phyloP scores from a whole-genome alignment of 2,113 vertebrate species.

The Varanus salvator region DNA sequence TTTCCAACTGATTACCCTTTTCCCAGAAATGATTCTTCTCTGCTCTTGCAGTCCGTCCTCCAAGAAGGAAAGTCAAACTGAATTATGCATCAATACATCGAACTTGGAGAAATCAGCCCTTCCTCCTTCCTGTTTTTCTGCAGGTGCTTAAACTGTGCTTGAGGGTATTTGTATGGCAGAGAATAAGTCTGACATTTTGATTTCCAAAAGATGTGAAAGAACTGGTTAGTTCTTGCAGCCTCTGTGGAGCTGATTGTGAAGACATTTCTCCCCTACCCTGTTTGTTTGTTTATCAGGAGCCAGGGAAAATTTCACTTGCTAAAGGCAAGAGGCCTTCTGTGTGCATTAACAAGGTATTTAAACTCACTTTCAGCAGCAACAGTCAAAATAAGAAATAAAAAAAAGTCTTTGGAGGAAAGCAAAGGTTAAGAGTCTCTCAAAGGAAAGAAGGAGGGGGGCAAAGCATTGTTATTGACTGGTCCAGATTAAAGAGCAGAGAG shows the following conservation, averaged over 20 bases:
- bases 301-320: conserved; percentile 49
- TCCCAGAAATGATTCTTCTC: neutral
- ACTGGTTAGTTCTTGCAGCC: neutral
- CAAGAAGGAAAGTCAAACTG: conserved; percentile 15
- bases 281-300: conserved; percentile 44
- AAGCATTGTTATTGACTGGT: conserved; percentile 79
- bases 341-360: conserved; percentile 52
- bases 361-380: conserved; percentile 56
- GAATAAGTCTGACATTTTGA: conserved; percentile 10
- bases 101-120: conserved; percentile 1
- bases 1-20: conserved; percentile 35
- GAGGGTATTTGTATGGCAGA: neutral
- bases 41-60: conserved; percentile 15
- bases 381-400: neutral
- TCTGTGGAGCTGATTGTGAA: neutral
- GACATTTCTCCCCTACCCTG: conserved; percentile 1
- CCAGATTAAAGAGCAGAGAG: conserved; percentile 78
- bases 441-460: conserved; percentile 61
- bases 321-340: conserved; percentile 54
- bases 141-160: conserved; percentile 14
- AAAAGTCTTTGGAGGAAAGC: conserved; percentile 69
- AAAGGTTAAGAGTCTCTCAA: conserved; percentile 76
- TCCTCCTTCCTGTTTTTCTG: neutral
- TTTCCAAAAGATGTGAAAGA: neutral
- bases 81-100: conserved; percentile 26